Percentiles rank a stretch among this genome's conserved stretches.
These are phyloP conservation scores for Bombus superbus DNA, from an alignment of 1,140 invertebrate species.

Conservation along the genomic window DNA sequence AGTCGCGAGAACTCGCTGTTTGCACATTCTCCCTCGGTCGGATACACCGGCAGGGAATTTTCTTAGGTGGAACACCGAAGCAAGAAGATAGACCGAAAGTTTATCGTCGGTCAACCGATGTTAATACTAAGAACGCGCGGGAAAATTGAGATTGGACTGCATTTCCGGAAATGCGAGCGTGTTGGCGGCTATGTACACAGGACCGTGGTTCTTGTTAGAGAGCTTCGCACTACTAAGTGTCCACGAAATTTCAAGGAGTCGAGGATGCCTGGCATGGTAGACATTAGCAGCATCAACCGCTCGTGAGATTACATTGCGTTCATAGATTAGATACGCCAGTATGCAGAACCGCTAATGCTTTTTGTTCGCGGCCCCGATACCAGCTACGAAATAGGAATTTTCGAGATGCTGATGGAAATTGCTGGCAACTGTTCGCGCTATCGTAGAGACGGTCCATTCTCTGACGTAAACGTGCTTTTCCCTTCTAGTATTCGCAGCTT, in stretches of 20 bases:
- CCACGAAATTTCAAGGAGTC: slow-evolving; percentile 56
- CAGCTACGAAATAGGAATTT: slow-evolving; percentile 20
- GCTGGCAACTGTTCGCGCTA: background rate
- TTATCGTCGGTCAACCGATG: slow-evolving; percentile 39
- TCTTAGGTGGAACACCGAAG: background rate
- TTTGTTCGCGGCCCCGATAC: slow-evolving; percentile 24
- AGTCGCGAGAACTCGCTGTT: background rate
- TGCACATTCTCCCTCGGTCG: background rate
- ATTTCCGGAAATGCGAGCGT: background rate
- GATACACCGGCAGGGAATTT: background rate
- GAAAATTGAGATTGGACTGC: slow-evolving; percentile 40
- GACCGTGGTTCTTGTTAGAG: slow-evolving; percentile 16
- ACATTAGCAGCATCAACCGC: slow-evolving; percentile 63
- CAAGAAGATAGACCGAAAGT: slow-evolving; percentile 5
- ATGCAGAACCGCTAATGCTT: slow-evolving; percentile 38
- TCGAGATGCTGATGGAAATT: slow-evolving; percentile 39
- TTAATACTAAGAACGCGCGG: slow-evolving; percentile 6
- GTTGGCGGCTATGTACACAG: background rate
- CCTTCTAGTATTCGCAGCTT: no score
- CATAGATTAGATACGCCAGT: slow-evolving; percentile 31
- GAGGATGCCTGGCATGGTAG: slow-evolving; percentile 43
- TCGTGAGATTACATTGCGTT: slow-evolving; percentile 45
- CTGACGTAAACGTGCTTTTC: no score
- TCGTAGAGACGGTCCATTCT: background rate
- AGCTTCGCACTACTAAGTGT: slow-evolving; percentile 22